Base-by-base conservation (phyloP, 2,888 invertebrate genomes). In the Mimachlamys varia region DNA sequence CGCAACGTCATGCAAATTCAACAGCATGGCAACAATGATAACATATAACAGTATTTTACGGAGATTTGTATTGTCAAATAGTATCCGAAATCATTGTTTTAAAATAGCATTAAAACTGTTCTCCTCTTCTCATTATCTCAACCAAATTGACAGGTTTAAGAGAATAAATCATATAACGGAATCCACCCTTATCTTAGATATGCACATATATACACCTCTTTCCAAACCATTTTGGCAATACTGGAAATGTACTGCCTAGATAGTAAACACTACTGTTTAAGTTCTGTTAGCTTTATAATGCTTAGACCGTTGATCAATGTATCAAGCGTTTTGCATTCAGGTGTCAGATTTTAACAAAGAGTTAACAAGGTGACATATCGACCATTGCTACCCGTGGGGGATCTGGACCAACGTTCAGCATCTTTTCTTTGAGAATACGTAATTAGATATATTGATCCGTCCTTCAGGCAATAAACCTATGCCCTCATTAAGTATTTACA, bases 261-360 rank as follows among this genome's bases (percentile, higher is more conserved):
- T 76, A 33, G 58, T 76, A 27, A 27, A 76, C 3, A 0, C 17
- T 10, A 5, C 33, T 76, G 3, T 3, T 15, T 27, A 5, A 22
- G 27, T 33, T 10, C 17, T 33, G 33, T 76, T 10, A 33, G 33
- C 0, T 76, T 27, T 13, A 33, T 27, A n/a, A 33, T 33, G 27
- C 33, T 27, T 76, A 13, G 7, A 33, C 27, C 22, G 76, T 33
- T 27, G 7, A 33, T 76, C 27, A 76, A 76, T 76, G 33, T 33
- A 10, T 33, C 0, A 76, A 33, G 33, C 12, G 76, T 27, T 76
- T 7, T 27, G 27, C 76, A 76, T 76, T 12, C 13, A 4, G 33
- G 76, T 76, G 76, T 76, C 76, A 76, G 27, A 58, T 76, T 76
- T 76, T 33, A 76, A 76, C 76, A 76, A 76, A 27, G 33, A 12